Percentiles rank a stretch among this genome's conserved stretches.
These are phyloP conservation scores for Diaperis boleti DNA, from an alignment of 2,888 invertebrate species.

Conservation along the genomic window DNA sequence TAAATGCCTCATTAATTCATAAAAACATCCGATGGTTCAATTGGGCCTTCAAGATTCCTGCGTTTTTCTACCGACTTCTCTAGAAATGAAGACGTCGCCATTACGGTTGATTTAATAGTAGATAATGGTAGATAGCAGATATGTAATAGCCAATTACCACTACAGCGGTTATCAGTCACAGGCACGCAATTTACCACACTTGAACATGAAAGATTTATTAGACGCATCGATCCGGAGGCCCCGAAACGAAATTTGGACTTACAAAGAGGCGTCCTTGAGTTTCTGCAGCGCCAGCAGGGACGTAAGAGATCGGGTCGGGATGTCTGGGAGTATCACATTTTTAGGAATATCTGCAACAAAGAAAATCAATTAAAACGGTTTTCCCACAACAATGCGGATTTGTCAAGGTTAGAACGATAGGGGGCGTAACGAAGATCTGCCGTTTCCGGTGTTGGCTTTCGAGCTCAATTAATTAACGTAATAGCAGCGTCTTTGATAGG, in stretches of 20 bases:
- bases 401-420: background rate
- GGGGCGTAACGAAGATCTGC: constrained; percentile 12
- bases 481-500: constrained; percentile 8
- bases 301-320: constrained; percentile 56
- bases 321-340: constrained; percentile 59
- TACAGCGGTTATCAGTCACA: too few species aligned
- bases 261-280: constrained; percentile 70
- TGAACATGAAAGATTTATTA: too few species aligned
- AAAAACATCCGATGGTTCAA: too few species aligned
- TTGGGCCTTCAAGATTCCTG: too few species aligned
- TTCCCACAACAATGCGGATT: background rate
- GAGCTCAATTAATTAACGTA: constrained; percentile 10
- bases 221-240: too few species aligned
- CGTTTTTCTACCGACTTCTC: too few species aligned
- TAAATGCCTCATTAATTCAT: too few species aligned
- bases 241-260: constrained; percentile 59
- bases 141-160: too few species aligned
- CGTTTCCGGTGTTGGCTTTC: constrained; percentile 2
- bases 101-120: too few species aligned
- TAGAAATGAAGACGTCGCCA: too few species aligned
- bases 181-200: too few species aligned
- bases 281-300: constrained; percentile 69
- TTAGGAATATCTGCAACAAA: constrained; percentile 64
- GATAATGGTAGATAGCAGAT: too few species aligned
- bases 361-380: constrained; percentile 1